Evolutionary conservation across 2,888 invertebrate species (phyloP), one percentile per base, ranked within the genome.

Genomic region (Yponomeuta sedellus): DNA sequence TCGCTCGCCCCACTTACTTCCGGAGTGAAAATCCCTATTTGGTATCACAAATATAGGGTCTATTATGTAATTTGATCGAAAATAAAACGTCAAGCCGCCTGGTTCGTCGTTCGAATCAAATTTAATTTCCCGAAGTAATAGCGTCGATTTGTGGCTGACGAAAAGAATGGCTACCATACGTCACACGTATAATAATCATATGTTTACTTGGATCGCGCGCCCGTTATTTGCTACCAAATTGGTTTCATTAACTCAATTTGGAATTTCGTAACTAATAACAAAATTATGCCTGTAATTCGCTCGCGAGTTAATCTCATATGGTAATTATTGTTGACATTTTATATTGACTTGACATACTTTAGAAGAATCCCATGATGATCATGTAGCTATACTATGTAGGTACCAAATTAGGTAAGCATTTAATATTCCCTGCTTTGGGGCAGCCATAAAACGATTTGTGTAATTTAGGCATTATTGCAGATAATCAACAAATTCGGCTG

Each of bases 1-100:
- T 78, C 76, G 76, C 73, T 78, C 75, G 76, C 72, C 74, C 77
- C 74, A 74, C 73, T 70, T 71, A 70, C 70, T 70, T 73, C 16
- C 56, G 44, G 11, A 34, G 34, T 22, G 22, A 25, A 20, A 12
- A 5, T 59, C 20, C 59, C 34, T 65, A 65, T 65, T 56, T 58
- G 56, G 59, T 65, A 58, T 56, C 39, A n/a, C 28, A n/a, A 65
- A 65, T 58, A 64, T 22, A 22, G 25, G 59, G 11, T 59, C 20
- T 59, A 59, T 16, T 19, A 25, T 11, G 20, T 19, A 19, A 39
- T 10, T 34, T 19, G 19, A 64, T 25, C 12, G 64, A 64, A 64
- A 64, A 40, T 44, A 20, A 44, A 44, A 58, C 10, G 22, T 10
- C 44, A 64, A 20, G 19, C 34, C 11, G 22, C 20, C 20, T 22